A percentile compares a stretch with the other conserved stretches of the same genome.
Evolutionary conservation across 2,113 vertebrate genomes (phyloP).

Genomic region (Heteronetta atricapilla): DNA sequence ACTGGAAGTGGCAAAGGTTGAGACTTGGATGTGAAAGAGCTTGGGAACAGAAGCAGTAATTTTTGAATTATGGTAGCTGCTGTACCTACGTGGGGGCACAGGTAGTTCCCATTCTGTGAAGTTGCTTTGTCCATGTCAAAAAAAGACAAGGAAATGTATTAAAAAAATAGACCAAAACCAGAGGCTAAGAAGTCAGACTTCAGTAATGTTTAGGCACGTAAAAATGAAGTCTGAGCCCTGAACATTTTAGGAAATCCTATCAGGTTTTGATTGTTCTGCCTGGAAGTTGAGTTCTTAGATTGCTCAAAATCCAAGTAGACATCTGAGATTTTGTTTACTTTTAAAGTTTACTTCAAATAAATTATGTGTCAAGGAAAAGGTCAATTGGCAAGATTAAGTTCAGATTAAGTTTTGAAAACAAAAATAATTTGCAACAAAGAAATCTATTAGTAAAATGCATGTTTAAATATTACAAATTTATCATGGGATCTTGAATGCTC

Average conservation of each 20-base stretch:
- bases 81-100: not conserved
- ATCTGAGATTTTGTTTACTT: not conserved
- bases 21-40: not conserved
- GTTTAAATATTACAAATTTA: not conserved
- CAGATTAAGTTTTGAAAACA: not conserved
- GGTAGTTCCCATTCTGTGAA: not conserved
- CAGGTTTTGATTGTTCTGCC: not conserved
- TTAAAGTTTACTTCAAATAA: not conserved
- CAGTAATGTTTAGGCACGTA: not conserved
- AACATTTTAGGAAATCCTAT: not conserved
- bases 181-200: not conserved
- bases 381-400: not conserved
- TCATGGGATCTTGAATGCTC: not conserved
- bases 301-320: not conserved
- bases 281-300: not conserved
- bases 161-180: not conserved
- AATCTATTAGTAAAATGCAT: not conserved
- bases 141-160: not conserved
- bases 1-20: not conserved
- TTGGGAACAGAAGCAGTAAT: not conserved
- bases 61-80: not conserved
- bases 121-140: not conserved
- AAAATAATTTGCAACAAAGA: not conserved
- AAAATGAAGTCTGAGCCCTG: not conserved
- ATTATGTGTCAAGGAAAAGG: fast-evolving